A percentile compares a stretch with the other conserved stretches of the same genome.
phyloP scores from a whole-genome alignment of 2,888 invertebrate species.

The Entomobrya proxima region DNA sequence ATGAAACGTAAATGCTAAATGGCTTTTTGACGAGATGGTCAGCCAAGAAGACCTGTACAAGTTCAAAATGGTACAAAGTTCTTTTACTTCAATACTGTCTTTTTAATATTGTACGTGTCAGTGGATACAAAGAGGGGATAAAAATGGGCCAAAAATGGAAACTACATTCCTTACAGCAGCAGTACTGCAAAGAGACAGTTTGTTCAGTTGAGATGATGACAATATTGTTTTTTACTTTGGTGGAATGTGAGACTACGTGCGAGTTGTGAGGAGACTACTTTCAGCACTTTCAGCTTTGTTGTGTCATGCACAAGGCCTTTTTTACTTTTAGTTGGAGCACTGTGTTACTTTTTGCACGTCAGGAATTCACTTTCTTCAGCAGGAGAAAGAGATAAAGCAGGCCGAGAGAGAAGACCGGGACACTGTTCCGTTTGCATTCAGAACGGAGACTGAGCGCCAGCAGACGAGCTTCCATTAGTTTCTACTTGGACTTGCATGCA shows the following conservation, averaged over 20 bases:
- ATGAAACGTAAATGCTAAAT: background rate
- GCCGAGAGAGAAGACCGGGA: background rate
- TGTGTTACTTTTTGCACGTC: no score
- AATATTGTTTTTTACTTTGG: background rate
- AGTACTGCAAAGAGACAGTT: background rate
- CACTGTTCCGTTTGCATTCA: constrained; percentile 37
- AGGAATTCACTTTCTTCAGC: no score
- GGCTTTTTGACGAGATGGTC: background rate
- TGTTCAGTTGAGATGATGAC: background rate
- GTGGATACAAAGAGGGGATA: background rate
- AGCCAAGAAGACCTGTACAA: background rate
- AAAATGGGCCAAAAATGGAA: background rate
- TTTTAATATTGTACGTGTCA: background rate
- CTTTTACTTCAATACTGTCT: background rate
- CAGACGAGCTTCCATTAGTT: background rate
- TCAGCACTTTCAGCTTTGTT: background rate
- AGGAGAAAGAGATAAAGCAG: no score
- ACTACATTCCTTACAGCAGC: background rate
- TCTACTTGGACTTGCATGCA: background rate
- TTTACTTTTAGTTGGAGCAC: no score
- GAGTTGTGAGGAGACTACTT: background rate
- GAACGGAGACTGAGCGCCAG: constrained; percentile 19
- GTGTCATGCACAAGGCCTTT: no score
- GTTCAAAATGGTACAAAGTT: background rate
- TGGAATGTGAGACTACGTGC: constrained; percentile 27